A percentile compares a stretch with the other conserved stretches of the same genome.
Conservation (phyloP, 2,797 vertebrate genomes). For the Trachops cirrhosus region DNA sequence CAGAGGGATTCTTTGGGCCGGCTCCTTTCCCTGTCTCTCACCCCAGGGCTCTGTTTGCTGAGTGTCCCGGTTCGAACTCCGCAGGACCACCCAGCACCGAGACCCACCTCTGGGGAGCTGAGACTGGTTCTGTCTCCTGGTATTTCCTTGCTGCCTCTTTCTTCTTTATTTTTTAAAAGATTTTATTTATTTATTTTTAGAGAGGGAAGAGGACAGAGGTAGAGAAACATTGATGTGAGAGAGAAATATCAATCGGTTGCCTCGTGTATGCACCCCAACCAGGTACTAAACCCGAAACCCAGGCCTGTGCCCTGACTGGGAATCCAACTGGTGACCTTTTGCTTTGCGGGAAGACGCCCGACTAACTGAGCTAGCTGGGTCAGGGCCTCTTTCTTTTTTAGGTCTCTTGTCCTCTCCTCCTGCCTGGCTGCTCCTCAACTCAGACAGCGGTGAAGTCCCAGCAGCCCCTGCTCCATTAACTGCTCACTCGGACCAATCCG, state of each 20-base stretch:
- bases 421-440: not conserved
- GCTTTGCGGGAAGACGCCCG: not conserved
- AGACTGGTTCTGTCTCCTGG: not conserved
- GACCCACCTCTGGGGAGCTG: not conserved
- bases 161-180: not conserved
- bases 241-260: not conserved
- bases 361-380: not conserved
- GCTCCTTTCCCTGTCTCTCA: not conserved
- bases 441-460: not conserved
- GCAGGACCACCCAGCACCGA: not conserved
- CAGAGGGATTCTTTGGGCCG: not conserved
- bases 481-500: not conserved
- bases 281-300: not conserved
- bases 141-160: not conserved
- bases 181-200: not conserved
- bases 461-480: not conserved
- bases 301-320: not conserved
- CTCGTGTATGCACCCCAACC: not conserved
- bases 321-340: not conserved
- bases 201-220: not conserved
- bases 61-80: not conserved
- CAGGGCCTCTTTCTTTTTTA: not conserved
- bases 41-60: not conserved
- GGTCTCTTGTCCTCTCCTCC: not conserved
- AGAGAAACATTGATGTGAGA: not conserved